Evolutionary conservation across 1,140 invertebrate species (phyloP).

Genomic region (Magallana angulata): DNA sequence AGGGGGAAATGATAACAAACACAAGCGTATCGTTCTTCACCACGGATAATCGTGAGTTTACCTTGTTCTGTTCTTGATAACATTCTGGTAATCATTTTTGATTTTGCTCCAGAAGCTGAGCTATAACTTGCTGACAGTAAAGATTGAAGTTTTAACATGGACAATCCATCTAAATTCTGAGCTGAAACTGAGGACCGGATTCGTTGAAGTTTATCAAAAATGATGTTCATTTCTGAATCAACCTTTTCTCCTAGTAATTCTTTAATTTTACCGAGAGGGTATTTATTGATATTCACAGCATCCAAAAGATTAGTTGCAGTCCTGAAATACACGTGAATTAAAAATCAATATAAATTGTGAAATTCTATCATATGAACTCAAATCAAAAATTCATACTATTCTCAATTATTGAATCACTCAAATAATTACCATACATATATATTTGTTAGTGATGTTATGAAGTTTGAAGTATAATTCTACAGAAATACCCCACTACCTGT

Average conservation of each 20-base stretch:
- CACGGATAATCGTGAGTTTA: neutral
- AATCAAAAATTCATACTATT: too few relatives aligned
- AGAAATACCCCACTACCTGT: neutral
- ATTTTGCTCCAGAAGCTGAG: neutral
- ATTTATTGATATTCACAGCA: neutral
- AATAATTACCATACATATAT: too few relatives aligned
- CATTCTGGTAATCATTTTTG: conserved; percentile 12
- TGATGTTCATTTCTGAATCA: neutral
- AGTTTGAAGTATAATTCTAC: too few relatives aligned
- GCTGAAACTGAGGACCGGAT: neutral
- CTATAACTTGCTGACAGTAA: neutral
- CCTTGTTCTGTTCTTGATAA: conserved; percentile 22
- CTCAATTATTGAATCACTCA: too few relatives aligned
- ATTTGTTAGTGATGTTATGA: too few relatives aligned
- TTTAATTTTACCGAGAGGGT: neutral
- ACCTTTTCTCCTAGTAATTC: conserved; percentile 3
- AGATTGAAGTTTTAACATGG: neutral
- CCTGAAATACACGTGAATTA: neutral
- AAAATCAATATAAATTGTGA: too few relatives aligned
- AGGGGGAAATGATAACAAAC: too few relatives aligned
- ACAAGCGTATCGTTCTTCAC: too few relatives aligned
- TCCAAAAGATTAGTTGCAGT: neutral
- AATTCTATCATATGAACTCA: too few relatives aligned
- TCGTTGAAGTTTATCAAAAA: conserved; percentile 1
- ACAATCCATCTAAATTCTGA: conserved; percentile 14